Evolutionary conservation across 2,888 invertebrate genomes (phyloP), one percentile per base, ranked within the genome.

Genomic region (Lochmaea crataegi): DNA sequence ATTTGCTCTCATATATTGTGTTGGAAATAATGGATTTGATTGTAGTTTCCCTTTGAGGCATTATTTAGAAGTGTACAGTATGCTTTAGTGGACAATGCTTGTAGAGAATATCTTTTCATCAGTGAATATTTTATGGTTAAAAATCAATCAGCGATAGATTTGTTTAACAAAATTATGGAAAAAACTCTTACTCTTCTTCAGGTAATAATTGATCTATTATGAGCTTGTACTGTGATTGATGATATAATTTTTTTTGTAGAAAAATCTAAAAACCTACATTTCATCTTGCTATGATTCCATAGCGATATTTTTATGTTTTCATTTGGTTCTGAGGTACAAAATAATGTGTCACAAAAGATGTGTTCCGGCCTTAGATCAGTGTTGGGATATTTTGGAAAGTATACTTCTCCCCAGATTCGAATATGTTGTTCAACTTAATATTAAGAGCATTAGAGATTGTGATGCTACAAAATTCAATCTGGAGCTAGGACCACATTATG

Each of bases 401-500:
- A 90, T 93, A 58, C 90, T 99, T 78, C 95, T 97, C 93, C 94
- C 96, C 3, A 90, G 95, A 82, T 94, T 99, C 84, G 96, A 98
- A 84, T 90, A 92, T 83, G 93, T 98, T 48, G 92, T 99, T 82
- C 93, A 94, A 72, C 85, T 96, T 75, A 98, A 99, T 86, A 97
- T 98, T 78, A 95, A 96, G 85, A 98, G 97, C 87, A 94, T 98
- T 53, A 91, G 94, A 83, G 95, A 96, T 79, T 97, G 97, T 87
- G 97, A 98, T 88, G 96, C 96, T 10, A 92, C 93, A 6, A 96
- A 94, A 87, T 92, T 97, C 80, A 94, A 91, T 79, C 93, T 94
- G 83, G 98, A 98, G 89, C 91, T 96, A 85, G 94, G 98, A 74
- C 99, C 99, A 1, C 99, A 99, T 89, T 99, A 98, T 90, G 98